phyloP scores from a whole-genome alignment of 2,797 vertebrate species.

The Petrocephalus schoutedeni region DNA sequence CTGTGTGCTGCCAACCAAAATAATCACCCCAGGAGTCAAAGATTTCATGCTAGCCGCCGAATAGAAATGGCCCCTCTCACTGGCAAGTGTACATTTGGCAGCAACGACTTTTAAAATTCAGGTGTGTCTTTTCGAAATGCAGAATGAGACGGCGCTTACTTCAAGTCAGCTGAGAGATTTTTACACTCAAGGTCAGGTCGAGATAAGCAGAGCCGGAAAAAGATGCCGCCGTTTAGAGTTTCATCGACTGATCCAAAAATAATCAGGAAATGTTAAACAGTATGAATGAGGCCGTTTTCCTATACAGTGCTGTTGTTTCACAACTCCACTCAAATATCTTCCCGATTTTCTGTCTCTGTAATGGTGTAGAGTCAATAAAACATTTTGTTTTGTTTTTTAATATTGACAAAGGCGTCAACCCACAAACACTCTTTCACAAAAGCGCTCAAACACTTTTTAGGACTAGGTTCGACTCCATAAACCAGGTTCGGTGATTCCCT shows the following conservation, averaged over 20 bases:
- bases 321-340: background rate
- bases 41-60: slow-evolving; percentile 50
- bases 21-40: slow-evolving; percentile 60
- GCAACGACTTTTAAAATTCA: slow-evolving; percentile 45
- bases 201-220: background rate
- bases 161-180: background rate
- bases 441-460: background rate
- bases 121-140: slow-evolving; percentile 4
- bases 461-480: too few relatives aligned
- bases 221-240: slow-evolving; percentile 2
- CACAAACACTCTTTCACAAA: background rate
- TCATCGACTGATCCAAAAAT: background rate
- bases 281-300: background rate
- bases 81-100: slow-evolving; percentile 61
- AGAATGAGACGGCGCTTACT: background rate
- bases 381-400: background rate
- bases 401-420: background rate
- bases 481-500: background rate
- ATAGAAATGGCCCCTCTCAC: slow-evolving; percentile 49
- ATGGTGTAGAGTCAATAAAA: background rate
- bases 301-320: background rate
- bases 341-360: background rate
- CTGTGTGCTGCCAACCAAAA: slow-evolving; percentile 62
- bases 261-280: background rate
- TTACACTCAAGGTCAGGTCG: slow-evolving; percentile 12